Evolutionary conservation across 2,797 vertebrate species (phyloP).

Genomic region (Monodelphis domestica): DNA sequence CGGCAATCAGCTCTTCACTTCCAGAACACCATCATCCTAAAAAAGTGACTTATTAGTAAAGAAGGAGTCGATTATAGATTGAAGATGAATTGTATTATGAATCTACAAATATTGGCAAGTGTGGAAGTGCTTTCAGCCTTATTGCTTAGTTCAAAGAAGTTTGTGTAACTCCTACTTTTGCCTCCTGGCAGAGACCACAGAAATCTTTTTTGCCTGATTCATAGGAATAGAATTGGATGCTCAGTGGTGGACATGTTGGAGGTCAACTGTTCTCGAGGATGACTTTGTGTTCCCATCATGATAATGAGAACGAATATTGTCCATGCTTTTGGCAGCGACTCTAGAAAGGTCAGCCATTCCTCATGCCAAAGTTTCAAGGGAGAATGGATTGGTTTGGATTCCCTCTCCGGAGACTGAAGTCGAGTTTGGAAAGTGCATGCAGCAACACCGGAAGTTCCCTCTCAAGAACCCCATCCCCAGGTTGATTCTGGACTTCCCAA

Average conservation of each 20-base stretch:
- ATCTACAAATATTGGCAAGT: background rate
- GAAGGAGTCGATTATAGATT: background rate
- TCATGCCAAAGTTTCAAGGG: background rate
- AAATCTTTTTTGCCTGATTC: background rate
- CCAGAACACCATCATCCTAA: background rate
- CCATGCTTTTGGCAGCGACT: background rate
- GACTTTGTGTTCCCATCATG: background rate
- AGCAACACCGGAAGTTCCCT: background rate
- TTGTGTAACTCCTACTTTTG: background rate
- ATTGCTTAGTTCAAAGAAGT: background rate
- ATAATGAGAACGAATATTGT: background rate
- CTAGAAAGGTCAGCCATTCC: background rate
- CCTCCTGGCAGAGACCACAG: background rate
- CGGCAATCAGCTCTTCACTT: background rate
- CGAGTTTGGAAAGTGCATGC: background rate
- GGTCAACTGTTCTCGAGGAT: background rate
- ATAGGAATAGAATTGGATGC: background rate
- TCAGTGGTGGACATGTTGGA: background rate
- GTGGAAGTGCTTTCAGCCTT: background rate
- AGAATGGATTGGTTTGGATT: background rate
- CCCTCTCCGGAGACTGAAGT: background rate
- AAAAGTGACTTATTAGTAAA: background rate
- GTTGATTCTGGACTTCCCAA: background rate
- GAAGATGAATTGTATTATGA: background rate
- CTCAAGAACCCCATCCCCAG: slow-evolving; percentile 37